Percentiles rank a stretch among this genome's conserved stretches.
Conservation (phyloP, 1,140 invertebrate species). For the Elymnias hypermnestra region DNA sequence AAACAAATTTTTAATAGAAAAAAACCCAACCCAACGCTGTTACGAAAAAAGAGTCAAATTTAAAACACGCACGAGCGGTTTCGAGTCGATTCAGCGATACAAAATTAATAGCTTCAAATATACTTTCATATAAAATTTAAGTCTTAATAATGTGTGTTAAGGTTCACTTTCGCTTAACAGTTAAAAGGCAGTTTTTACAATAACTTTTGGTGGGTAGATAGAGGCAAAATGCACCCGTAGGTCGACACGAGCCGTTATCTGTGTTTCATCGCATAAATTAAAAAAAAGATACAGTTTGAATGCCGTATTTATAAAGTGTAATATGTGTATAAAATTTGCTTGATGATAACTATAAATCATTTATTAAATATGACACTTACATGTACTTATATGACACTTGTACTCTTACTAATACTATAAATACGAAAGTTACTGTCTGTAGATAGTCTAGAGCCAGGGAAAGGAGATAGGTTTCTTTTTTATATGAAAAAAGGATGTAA, state of each 20-base stretch:
- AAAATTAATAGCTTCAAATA: conserved; percentile 15
- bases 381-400: no score
- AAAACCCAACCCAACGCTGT: conserved; percentile 18
- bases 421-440: no score
- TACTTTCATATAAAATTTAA: conserved; percentile 3
- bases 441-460: no score
- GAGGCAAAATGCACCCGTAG: conserved; percentile 55
- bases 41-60: conserved; percentile 22
- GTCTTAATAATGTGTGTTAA: conserved; percentile 9
- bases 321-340: no score
- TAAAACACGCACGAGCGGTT: conserved; percentile 13
- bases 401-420: no score
- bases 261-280: conserved; percentile 34
- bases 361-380: no score
- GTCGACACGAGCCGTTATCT: conserved; percentile 57
- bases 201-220: conserved; percentile 34
- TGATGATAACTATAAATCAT: no score
- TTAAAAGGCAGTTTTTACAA: conserved; percentile 29
- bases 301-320: no score
- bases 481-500: no score
- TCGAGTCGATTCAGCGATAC: conserved; percentile 18
- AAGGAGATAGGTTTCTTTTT: no score
- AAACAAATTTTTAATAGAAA: conserved; percentile 34
- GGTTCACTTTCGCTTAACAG: conserved; percentile 18
- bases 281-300: conserved; percentile 1